Percentiles rank a stretch among this genome's conserved stretches.
phyloP scores from a whole-genome alignment of 2,888 invertebrate genomes.

The Carabus problematicus region DNA sequence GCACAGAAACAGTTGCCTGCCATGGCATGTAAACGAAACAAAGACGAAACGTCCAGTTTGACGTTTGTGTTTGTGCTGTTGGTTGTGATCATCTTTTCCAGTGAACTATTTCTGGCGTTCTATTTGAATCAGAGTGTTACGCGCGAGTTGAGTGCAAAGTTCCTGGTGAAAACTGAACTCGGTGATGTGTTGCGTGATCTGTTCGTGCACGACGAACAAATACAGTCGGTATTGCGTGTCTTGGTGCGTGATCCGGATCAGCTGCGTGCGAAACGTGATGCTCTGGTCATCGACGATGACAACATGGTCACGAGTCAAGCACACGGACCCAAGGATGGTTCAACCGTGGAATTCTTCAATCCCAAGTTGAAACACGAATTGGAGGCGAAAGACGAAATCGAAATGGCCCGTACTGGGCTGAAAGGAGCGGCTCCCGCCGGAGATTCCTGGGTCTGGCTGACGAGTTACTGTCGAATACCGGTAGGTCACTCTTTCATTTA shows the following conservation, averaged over 20 bases:
- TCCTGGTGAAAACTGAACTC: slow-evolving; percentile 52
- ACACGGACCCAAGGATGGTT: slow-evolving; percentile 54
- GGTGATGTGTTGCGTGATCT: slow-evolving; percentile 51
- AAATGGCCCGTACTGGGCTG: slow-evolving; percentile 66
- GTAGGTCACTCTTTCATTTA: slow-evolving; percentile 61
- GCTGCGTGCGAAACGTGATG: too few relatives aligned
- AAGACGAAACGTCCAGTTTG: not conserved
- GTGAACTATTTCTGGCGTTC: slow-evolving; percentile 34
- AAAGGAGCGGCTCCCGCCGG: slow-evolving; percentile 75
- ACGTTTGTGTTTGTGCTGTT: slow-evolving; percentile 18
- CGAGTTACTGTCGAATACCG: slow-evolving; percentile 85
- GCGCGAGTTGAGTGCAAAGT: slow-evolving; percentile 54
- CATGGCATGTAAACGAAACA: too few relatives aligned
- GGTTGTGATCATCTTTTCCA: slow-evolving; percentile 26
- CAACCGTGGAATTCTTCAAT: slow-evolving; percentile 77
- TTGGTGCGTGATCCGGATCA: slow-evolving; percentile 36
- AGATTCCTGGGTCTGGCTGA: slow-evolving; percentile 86
- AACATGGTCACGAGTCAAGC: slow-evolving; percentile 50
- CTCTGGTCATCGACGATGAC: slow-evolving; percentile 48
- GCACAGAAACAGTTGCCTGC: too few relatives aligned
- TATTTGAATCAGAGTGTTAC: slow-evolving; percentile 20
- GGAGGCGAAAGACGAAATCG: slow-evolving; percentile 70
- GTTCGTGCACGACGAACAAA: slow-evolving; percentile 17
- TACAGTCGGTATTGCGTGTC: slow-evolving; percentile 9
- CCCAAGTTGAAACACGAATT: slow-evolving; percentile 71